phyloP scores from a whole-genome alignment of 2,888 invertebrate genomes.

The Pterostichus niger region DNA sequence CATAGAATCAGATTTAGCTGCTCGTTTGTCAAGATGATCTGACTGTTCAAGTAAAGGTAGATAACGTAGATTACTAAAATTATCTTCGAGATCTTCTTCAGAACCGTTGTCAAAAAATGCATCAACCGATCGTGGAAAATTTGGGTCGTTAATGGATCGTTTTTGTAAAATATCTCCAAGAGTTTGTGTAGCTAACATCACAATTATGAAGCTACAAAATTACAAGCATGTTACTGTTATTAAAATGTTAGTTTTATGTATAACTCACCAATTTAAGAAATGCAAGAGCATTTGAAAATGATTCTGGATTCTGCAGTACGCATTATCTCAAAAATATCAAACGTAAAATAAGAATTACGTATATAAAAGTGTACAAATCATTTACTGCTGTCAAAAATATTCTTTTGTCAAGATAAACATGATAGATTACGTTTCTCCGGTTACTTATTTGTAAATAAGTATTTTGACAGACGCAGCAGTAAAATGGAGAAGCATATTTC shows the following conservation, averaged over 20 bases:
- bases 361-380: slow-evolving; percentile 56
- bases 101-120: slow-evolving; percentile 60
- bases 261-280: slow-evolving; percentile 63
- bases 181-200: slow-evolving; percentile 48
- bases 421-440: background rate
- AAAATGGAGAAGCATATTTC: background rate
- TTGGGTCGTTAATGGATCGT: slow-evolving; percentile 60
- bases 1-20: slow-evolving; percentile 10
- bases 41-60: slow-evolving; percentile 26
- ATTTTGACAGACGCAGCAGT: too few species aligned
- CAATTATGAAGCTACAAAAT: slow-evolving; percentile 50
- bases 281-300: slow-evolving; percentile 62
- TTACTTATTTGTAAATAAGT: background rate
- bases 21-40: slow-evolving; percentile 4
- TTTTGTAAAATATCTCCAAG: slow-evolving; percentile 47
- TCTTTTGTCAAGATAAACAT: slow-evolving; percentile 50
- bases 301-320: slow-evolving; percentile 37
- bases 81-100: slow-evolving; percentile 47
- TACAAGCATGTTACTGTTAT: slow-evolving; percentile 12
- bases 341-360: slow-evolving; percentile 44
- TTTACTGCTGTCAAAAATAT: slow-evolving; percentile 58
- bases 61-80: slow-evolving; percentile 59
- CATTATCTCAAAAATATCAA: slow-evolving; percentile 52
- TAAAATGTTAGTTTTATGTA: background rate
- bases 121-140: slow-evolving; percentile 39